Evolutionary conservation across 2,797 vertebrate genomes (phyloP).

Genomic region (Sebastolobus altivelis): DNA sequence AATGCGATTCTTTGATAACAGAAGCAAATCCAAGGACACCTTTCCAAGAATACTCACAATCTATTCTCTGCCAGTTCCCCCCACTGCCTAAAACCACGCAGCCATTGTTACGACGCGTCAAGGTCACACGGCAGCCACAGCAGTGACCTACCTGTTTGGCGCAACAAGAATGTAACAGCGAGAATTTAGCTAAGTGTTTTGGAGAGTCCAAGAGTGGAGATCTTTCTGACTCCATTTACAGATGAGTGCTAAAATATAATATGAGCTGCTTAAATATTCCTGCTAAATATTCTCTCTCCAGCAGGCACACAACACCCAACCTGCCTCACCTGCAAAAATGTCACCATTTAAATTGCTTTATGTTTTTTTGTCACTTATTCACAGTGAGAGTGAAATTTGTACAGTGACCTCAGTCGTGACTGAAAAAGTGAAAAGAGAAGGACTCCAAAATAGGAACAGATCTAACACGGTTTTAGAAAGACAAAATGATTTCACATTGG

Average conservation of each 20-base stretch:
- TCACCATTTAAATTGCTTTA: conserved; percentile 18
- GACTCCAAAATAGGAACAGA: background rate
- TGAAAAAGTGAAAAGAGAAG: background rate
- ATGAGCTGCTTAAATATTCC: conserved; percentile 51
- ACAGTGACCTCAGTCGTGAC: conserved; percentile 14
- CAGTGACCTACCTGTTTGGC: conserved; percentile 81
- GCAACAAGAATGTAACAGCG: conserved; percentile 70
- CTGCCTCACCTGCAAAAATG: conserved; percentile 31
- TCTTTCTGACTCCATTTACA: conserved; percentile 76
- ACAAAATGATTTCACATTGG: background rate
- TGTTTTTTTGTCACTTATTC: conserved; percentile 33
- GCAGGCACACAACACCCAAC: background rate
- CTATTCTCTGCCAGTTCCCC: conserved; percentile 73
- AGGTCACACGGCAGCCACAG: conserved; percentile 80
- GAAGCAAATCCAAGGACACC: conserved; percentile 80
- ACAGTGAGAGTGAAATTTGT: background rate
- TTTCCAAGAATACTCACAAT: conserved; percentile 76
- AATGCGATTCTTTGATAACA: conserved; percentile 81
- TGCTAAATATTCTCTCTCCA: background rate
- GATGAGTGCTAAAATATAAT: conserved; percentile 80
- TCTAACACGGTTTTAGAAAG: background rate
- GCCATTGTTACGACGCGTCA: conserved; percentile 81
- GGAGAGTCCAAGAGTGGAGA: conserved; percentile 80
- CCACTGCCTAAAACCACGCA: conserved; percentile 18
- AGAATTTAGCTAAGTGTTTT: conserved; percentile 81